These are phyloP conservation scores for Sthenelais limicola DNA, from an alignment of 2,888 invertebrate genomes.

Conservation along the genomic window DNA sequence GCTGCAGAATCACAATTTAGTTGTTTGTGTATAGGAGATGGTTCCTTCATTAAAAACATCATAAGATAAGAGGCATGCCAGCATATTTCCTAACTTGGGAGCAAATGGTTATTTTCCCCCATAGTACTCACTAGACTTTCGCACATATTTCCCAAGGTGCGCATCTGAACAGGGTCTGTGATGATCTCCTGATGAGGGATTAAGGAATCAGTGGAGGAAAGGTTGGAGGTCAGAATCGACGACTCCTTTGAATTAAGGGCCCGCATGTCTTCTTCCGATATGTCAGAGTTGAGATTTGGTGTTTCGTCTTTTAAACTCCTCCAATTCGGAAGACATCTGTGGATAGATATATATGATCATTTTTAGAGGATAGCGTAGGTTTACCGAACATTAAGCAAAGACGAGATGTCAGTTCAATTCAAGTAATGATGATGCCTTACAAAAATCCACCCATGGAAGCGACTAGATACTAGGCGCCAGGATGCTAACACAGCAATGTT, in stretches of 20 bases:
- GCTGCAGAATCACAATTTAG: no score
- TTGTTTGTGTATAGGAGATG: no score
- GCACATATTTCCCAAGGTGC: constrained; percentile 89
- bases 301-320: constrained; percentile 68
- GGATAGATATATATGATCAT: constrained; percentile 14
- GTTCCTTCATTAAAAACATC: no score
- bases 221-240: constrained; percentile 91
- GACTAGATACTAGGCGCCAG: no score
- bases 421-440: background rate
- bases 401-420: background rate
- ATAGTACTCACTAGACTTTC: constrained; percentile 84
- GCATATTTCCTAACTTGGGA: no score
- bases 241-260: constrained; percentile 89
- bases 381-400: background rate
- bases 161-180: constrained; percentile 85
- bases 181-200: constrained; percentile 89
- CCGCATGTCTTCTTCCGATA: constrained; percentile 85
- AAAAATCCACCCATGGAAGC: background rate
- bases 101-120: no score
- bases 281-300: constrained; percentile 74
- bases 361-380: background rate
- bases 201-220: constrained; percentile 84
- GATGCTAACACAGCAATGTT: no score
- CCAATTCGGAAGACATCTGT: constrained; percentile 79
- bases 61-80: no score